These are phyloP conservation scores for Tipula confusa DNA, from an alignment of 2,888 invertebrate species.

Conservation along the genomic window DNA sequence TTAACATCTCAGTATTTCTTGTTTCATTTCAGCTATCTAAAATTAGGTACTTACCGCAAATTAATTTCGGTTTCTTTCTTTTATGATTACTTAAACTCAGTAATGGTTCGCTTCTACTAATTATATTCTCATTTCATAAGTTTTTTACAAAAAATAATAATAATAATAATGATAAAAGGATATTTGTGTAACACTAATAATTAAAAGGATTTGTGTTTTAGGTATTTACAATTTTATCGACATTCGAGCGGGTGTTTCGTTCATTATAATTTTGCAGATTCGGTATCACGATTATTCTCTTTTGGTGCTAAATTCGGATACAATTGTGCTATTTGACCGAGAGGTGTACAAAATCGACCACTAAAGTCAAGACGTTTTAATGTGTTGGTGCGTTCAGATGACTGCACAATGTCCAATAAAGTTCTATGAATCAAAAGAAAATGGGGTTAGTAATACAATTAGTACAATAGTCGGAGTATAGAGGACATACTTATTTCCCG, in stretches of 20 bases:
- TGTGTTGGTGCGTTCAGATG: slow-evolving; percentile 52
- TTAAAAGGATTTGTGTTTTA: background rate
- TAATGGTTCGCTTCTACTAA: too few species aligned
- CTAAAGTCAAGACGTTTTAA: slow-evolving; percentile 57
- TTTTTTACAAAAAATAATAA: background rate
- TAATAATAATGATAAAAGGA: background rate
- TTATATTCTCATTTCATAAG: too few species aligned
- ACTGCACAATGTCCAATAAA: slow-evolving; percentile 54
- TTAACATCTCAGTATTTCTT: too few species aligned
- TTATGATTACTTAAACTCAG: too few species aligned
- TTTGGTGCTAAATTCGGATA: slow-evolving; percentile 63
- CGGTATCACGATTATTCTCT: slow-evolving; percentile 38
- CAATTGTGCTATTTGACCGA: slow-evolving; percentile 61
- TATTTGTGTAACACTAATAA: background rate
- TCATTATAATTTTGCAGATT: slow-evolving; percentile 27
- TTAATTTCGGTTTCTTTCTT: too few species aligned
- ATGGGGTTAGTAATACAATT: background rate
- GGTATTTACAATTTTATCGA: background rate
- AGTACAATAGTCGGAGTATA: background rate
- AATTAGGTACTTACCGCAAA: too few species aligned
- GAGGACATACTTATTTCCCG: slow-evolving; percentile 41
- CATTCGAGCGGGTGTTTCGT: background rate
- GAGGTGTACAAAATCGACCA: slow-evolving; percentile 62
- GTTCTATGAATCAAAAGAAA: slow-evolving; percentile 44
- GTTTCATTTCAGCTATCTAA: too few species aligned